Base-by-base conservation (phyloP, 1,140 invertebrate species). In the Drosophila saltans region DNA sequence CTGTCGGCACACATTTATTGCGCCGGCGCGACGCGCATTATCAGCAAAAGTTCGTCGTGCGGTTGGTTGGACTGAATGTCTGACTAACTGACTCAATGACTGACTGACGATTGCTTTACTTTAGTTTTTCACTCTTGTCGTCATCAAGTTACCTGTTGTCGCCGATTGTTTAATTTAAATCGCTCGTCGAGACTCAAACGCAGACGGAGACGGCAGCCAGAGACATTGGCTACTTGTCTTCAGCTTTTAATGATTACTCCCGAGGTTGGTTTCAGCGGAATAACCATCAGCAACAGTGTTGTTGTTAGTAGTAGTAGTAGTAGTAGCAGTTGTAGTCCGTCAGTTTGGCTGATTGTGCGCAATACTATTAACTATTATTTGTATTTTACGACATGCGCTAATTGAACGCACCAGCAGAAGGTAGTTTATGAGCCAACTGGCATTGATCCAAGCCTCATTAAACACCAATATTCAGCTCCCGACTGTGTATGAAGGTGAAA, bases 311-410 rank as follows among this genome's bases (percentile, higher is more conserved):
- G 3, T 39, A 39, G 39, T 40, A 11, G 39, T 24, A 26, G 45
- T 52, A 26, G 45, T 52, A 8, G 33, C 6, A 36, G 6, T 36
- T 4, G 33, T 36, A 36, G 33, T 36, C 3, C 28, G 28, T 30
- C 28, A 4, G 28, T 30, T 30, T 48, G 45, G 6, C 45, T 52
- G 21, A 52, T 52, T 52, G 45, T 52, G 45, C 40, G 24, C 39
- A 10, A 16, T 86, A 80, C 77, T 77, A 36, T 36, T 77, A 89
- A 88, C 89, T 84, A 74, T 80, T 88, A 89, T 85, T 86, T 88
- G 83, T 88, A 89, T 72, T 89, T 88, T 89, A 88, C 83, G 83
- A 88, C 80, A 88, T 80, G 82, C 69, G 82, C 82, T 86, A 86
- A 86, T 86, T 86, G 82, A 79, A 76, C 74, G 43, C 43, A 63